Conservation (phyloP, 2,113 vertebrate species). For the Heteronetta atricapilla region DNA sequence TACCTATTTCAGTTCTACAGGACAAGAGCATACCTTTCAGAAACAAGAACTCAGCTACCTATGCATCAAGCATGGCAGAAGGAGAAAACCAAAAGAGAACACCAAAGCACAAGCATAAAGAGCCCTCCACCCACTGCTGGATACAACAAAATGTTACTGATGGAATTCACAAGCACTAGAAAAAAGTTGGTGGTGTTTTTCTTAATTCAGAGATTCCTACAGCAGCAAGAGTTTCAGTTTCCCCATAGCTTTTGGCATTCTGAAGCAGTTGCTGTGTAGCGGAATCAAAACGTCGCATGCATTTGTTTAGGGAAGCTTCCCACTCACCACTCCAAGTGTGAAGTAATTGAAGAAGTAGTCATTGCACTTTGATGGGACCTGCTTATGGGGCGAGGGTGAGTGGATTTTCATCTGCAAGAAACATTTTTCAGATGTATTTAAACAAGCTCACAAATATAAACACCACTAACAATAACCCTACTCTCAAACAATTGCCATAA, state of each 20-base stretch:
- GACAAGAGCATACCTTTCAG: background rate
- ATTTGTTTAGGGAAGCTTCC: background rate
- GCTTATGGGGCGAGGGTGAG: constrained; percentile 97
- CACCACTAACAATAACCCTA: background rate
- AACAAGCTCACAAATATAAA: background rate
- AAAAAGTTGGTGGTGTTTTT: background rate
- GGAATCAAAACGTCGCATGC: background rate
- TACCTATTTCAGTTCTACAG: background rate
- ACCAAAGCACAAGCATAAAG: background rate
- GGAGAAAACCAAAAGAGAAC: background rate
- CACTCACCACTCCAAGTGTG: constrained; percentile 96
- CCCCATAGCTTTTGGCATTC: background rate
- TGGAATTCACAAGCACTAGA: background rate
- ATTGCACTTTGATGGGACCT: constrained; percentile 98
- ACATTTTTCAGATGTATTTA: background rate
- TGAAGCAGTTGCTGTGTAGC: background rate
- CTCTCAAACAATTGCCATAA: background rate
- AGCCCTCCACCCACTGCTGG: background rate
- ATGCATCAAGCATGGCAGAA: background rate
- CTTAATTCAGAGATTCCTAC: background rate
- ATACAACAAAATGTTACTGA: fast-evolving
- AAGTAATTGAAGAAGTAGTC: constrained; percentile 99
- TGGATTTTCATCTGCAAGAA: constrained; percentile 97
- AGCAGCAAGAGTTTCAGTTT: background rate
- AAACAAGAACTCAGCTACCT: background rate